Base-by-base conservation (phyloP, 2,797 vertebrate genomes). In the Oryzias dopingdopingensis region DNA sequence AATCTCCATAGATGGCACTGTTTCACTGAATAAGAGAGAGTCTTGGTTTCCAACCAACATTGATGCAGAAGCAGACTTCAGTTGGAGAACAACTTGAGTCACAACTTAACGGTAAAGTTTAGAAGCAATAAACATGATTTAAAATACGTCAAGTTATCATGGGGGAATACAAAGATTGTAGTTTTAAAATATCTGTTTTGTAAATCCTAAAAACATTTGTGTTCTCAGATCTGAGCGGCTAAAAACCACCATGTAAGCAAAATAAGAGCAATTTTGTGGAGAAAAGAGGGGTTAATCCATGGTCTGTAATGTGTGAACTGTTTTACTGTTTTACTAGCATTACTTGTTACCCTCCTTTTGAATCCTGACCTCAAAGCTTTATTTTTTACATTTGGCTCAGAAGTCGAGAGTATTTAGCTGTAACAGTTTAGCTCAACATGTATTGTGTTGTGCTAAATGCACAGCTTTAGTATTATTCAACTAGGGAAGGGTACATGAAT, bases 1-100 rank as follows among this genome's bases (percentile, higher is more conserved):
- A 24, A 0, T 68, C 52, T 72, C 85, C 59, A 75, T 87, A 89
- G 88, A 83, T 84, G 88, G 88, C 84, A 72, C 77, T 88, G 85
- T 86, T 88, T 85, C 82, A 70, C 72, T 41, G 32, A 74, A 58
- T 51, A 62, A 81, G 64, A 75, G 42, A 26, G 24, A 40, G 52
- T 59, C 51, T 80, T 57, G 65, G 83, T 75, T 79, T 75, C 78
- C 62, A 68, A 81, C 78, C 79, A 70, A 81, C 76, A 84, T 67
- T 37, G 54, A 61, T 71, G 69, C 65, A 75, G 60, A 20, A 26
- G 49, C 71, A 64, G 56, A 52, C 46, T 51, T 55, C 17, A 23
- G 52, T 54, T 67, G 50, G 63, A 24, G 52, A 53, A 0, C 24
- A 62, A 52, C 37, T 65, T 78, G 80, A 80, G 76, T 44, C 22